phyloP scores from a whole-genome alignment of 2,113 vertebrate species.

The Haemorhous mexicanus region DNA sequence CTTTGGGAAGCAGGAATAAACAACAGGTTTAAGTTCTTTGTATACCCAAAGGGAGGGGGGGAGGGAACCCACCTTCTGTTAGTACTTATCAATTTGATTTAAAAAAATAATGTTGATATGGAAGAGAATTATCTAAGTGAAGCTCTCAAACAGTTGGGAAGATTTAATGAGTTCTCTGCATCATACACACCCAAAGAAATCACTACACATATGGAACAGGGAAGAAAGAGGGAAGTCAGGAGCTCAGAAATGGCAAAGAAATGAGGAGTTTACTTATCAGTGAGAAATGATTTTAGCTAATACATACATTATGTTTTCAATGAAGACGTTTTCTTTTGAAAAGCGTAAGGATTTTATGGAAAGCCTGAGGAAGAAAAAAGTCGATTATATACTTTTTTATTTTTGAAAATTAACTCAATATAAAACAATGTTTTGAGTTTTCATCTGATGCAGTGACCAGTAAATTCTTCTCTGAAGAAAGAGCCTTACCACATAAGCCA shows the following conservation, averaged over 20 bases:
- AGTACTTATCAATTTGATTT: not conserved
- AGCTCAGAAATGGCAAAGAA: not conserved
- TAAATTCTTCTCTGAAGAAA: not conserved
- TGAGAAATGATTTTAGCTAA: not conserved
- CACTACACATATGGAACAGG: not conserved
- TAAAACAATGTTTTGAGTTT: not conserved
- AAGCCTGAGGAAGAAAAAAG: not conserved
- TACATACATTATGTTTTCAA: not conserved
- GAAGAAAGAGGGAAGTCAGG: not conserved
- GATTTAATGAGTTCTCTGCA: not conserved
- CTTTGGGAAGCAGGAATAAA: not conserved
- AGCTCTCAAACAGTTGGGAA: not conserved
- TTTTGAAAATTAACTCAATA: not conserved
- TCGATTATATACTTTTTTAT: not conserved
- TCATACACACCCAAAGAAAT: not conserved
- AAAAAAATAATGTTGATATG: not conserved
- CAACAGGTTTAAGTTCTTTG: not conserved
- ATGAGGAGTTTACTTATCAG: not conserved
- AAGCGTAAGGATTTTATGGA: accelerated
- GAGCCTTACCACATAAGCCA: not conserved
- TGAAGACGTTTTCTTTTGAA: not conserved
- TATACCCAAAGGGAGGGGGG: not conserved
- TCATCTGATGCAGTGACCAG: not conserved
- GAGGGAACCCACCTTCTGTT: not conserved
- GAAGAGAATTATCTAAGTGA: not conserved